phyloP scores from a whole-genome alignment of 1,140 invertebrate species.

The Philotrypesis tridentata region DNA sequence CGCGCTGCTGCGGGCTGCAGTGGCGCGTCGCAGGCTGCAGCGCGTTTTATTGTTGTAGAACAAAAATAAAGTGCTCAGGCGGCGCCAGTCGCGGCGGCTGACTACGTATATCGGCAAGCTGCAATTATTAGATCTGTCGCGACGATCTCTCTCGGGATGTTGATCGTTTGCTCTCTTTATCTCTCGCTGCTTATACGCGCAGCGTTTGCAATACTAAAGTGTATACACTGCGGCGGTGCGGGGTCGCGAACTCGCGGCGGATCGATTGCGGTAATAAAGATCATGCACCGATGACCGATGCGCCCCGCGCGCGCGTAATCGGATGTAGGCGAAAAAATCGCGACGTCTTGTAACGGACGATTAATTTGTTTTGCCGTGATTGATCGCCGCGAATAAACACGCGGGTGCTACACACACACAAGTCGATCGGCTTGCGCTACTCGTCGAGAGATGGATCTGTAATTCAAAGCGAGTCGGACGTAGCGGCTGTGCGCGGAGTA shows the following conservation, averaged over 20 bases:
- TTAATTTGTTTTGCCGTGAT: neutral
- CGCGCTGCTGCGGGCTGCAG: neutral
- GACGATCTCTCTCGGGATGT: neutral
- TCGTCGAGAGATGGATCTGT: neutral
- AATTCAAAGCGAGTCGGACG: too few relatives aligned
- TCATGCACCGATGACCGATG: too few relatives aligned
- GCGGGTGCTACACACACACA: too few relatives aligned
- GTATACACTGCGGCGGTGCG: too few relatives aligned
- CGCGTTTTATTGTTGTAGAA: neutral
- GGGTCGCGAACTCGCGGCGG: neutral
- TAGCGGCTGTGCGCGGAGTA: neutral
- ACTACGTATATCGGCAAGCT: conserved; percentile 2
- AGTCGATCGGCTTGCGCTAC: neutral
- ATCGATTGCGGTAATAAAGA: conserved; percentile 5
- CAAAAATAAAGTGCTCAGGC: neutral
- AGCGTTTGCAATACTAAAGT: too few relatives aligned
- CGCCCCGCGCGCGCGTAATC: neutral
- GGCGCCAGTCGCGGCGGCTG: conserved; percentile 25
- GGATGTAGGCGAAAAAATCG: neutral
- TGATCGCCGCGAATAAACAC: neutral
- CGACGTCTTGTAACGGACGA: neutral
- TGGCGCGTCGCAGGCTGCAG: neutral
- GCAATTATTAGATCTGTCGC: conserved; percentile 38
- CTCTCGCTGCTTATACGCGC: too few relatives aligned
- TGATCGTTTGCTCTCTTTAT: neutral